Conservation (phyloP, 2,113 vertebrate genomes). For the Halichoeres trimaculatus region DNA sequence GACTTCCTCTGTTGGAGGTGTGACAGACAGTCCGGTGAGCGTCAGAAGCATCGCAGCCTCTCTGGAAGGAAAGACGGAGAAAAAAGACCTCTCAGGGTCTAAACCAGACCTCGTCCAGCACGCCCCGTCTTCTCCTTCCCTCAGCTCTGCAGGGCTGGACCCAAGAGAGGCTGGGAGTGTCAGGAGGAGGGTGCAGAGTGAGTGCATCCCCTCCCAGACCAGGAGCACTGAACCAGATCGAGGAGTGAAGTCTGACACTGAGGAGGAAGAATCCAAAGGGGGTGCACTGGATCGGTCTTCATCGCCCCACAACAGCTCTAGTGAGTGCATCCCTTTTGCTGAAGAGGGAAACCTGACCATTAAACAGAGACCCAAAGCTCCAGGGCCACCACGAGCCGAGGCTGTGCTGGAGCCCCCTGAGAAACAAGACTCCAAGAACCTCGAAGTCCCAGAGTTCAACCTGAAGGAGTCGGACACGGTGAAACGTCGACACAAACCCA, state of each 20-base stretch:
- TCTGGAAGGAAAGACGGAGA: slow-evolving; percentile 62
- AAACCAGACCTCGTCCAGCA: neutral
- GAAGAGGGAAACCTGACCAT: slow-evolving; percentile 98
- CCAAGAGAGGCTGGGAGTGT: slow-evolving; percentile 45
- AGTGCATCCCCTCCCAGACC: slow-evolving; percentile 73
- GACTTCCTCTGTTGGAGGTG: neutral
- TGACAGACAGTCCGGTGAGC: slow-evolving; percentile 18
- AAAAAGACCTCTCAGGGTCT: neutral
- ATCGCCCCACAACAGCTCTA: slow-evolving; percentile 92
- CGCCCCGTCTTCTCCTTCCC: neutral
- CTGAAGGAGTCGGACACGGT: slow-evolving; percentile 96
- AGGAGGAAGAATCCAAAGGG: slow-evolving; percentile 82
- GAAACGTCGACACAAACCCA: slow-evolving; percentile 91
- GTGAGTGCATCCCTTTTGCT: slow-evolving; percentile 95
- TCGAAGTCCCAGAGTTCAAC: slow-evolving; percentile 88
- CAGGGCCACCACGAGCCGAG: slow-evolving; percentile 74
- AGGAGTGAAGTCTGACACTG: slow-evolving; percentile 84
- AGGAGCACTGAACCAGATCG: neutral
- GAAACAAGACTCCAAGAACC: slow-evolving; percentile 28
- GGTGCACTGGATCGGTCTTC: slow-evolving; percentile 67
- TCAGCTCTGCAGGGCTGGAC: slow-evolving; percentile 11
- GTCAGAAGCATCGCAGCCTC: slow-evolving; percentile 76
- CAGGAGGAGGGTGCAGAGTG: slow-evolving; percentile 85
- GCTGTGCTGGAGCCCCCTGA: slow-evolving; percentile 61
- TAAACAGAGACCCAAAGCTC: slow-evolving; percentile 94